A percentile compares a stretch with the other conserved stretches of the same genome.
Evolutionary conservation across 2,797 vertebrate species (phyloP).

Genomic region (Poecilia wingei): DNA sequence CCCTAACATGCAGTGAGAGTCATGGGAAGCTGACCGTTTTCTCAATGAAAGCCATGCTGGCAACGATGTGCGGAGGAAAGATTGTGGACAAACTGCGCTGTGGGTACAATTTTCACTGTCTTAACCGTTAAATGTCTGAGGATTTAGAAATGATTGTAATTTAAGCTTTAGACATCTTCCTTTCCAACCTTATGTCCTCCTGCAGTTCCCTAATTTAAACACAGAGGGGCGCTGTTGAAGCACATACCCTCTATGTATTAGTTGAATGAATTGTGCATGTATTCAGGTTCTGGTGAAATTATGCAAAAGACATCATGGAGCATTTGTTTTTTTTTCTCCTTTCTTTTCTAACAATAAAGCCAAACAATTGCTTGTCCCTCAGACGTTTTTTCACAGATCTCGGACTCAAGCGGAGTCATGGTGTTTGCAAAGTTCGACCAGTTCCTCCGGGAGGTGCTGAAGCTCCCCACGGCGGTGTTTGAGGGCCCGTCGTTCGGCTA

Average conservation of each 20-base stretch:
- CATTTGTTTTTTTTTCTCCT: neutral
- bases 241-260: neutral
- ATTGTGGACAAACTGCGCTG: conserved; percentile 97
- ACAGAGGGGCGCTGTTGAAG: conserved; percentile 57
- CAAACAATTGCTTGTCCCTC: conserved; percentile 49
- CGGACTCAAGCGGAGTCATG: conserved; percentile 91
- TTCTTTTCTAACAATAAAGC: conserved; percentile 1
- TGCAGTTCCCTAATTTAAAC: conserved; percentile 50
- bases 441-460: conserved; percentile 91
- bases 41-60: conserved; percentile 95
- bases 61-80: conserved; percentile 97
- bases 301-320: conserved; percentile 45
- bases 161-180: neutral
- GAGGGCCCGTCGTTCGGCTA: conserved; percentile 98
- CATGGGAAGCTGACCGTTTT: conserved; percentile 96
- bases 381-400: conserved; percentile 98
- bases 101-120: conserved; percentile 51
- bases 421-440: conserved; percentile 94
- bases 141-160: neutral
- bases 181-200: no score
- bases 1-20: conserved; percentile 87
- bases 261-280: neutral
- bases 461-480: conserved; percentile 95
- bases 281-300: neutral
- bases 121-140: neutral